phyloP scores from a whole-genome alignment of 2,797 vertebrate genomes.

The Spea hammondii region DNA sequence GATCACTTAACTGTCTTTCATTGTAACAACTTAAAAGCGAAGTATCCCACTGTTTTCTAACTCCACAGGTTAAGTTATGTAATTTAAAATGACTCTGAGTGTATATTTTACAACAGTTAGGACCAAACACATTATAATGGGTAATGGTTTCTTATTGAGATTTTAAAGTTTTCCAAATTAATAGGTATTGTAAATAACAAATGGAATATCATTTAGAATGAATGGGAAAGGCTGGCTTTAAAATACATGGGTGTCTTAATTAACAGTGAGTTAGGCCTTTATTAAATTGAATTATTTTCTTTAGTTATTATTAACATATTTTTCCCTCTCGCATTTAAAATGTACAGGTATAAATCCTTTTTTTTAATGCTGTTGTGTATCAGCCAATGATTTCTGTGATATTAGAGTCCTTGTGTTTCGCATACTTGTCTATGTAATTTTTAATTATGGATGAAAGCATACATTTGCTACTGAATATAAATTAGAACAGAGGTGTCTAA shows the following conservation, averaged over 20 bases:
- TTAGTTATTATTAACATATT: constrained; percentile 2
- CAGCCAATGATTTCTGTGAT: too few relatives aligned
- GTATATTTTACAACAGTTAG: constrained; percentile 37
- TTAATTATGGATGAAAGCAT: too few relatives aligned
- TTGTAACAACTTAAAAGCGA: constrained; percentile 72
- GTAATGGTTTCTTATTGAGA: constrained; percentile 20
- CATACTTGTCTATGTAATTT: too few relatives aligned
- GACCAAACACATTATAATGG: constrained; percentile 25
- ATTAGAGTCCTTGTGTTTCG: too few relatives aligned
- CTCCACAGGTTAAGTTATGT: constrained; percentile 56
- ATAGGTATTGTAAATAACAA: constrained; percentile 19
- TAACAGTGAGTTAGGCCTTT: not conserved
- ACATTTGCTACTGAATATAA: too few relatives aligned
- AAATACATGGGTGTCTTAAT: not conserved
- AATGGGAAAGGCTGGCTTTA: not conserved
- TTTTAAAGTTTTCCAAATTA: not conserved
- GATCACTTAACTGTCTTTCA: constrained; percentile 78
- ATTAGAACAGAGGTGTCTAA: too few relatives aligned
- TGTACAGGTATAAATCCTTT: too few relatives aligned
- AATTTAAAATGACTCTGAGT: constrained; percentile 33
- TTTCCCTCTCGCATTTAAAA: not conserved
- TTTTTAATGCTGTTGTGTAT: too few relatives aligned
- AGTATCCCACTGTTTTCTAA: constrained; percentile 64
- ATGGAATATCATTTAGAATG: constrained; percentile 4
- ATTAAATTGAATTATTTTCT: not conserved